A percentile compares a stretch with the other conserved stretches of the same genome.
Evolutionary conservation across 2,113 vertebrate species (phyloP).

Genomic region (Corythoichthys intestinalis): DNA sequence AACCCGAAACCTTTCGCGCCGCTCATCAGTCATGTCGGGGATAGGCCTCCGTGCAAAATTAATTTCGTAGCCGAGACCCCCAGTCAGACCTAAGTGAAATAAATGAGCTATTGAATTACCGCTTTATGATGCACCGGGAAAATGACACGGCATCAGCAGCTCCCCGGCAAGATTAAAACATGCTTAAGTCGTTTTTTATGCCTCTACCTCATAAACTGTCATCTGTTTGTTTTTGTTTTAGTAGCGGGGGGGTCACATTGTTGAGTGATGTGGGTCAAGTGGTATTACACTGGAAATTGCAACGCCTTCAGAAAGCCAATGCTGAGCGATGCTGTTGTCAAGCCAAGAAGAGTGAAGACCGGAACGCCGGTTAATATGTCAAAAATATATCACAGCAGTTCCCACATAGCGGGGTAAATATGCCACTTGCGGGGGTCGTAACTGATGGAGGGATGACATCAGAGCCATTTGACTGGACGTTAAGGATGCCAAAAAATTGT

Average conservation of each 20-base stretch:
- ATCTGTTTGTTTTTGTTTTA: slow-evolving; percentile 5
- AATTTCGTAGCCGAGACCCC: slow-evolving; percentile 57
- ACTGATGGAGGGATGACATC: background rate
- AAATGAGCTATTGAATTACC: slow-evolving; percentile 67
- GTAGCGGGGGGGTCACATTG: background rate
- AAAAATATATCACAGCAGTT: background rate
- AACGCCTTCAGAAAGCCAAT: background rate
- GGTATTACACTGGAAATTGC: slow-evolving; percentile 8
- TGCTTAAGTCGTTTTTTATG: slow-evolving; percentile 1
- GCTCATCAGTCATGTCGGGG: slow-evolving; percentile 57
- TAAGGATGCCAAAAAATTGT: background rate
- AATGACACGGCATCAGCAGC: slow-evolving; percentile 13
- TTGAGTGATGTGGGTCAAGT: slow-evolving; percentile 5
- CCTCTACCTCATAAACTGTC: slow-evolving; percentile 5
- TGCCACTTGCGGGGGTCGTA: background rate
- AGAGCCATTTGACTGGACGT: background rate
- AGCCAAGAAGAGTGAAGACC: background rate
- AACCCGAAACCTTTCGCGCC: slow-evolving; percentile 37
- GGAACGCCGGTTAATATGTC: background rate
- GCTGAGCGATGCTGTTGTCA: background rate
- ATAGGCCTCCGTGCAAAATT: slow-evolving; percentile 51
- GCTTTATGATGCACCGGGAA: slow-evolving; percentile 49
- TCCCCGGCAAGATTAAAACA: slow-evolving; percentile 9
- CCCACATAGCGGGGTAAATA: background rate
- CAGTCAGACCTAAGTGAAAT: slow-evolving; percentile 58